These are phyloP conservation scores for Vicugna pacos DNA, from an alignment of 2,113 vertebrate species.

Conservation along the genomic window DNA sequence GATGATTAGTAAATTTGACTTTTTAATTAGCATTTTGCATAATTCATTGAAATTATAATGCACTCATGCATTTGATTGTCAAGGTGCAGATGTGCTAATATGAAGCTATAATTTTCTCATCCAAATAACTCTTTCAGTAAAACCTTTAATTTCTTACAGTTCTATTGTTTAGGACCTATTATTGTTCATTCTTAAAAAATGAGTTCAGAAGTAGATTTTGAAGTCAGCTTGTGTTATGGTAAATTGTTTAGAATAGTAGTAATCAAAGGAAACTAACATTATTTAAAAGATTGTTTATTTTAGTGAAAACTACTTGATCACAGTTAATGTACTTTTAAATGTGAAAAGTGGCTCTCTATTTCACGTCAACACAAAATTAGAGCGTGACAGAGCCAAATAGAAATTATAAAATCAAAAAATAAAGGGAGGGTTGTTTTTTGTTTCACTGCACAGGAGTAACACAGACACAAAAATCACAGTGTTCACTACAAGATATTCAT, in stretches of 20 bases:
- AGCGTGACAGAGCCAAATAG: neutral
- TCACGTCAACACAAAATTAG: neutral
- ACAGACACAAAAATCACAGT: neutral
- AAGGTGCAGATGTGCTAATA: slow-evolving; percentile 89
- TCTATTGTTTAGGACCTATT: slow-evolving; percentile 82
- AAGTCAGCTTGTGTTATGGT: slow-evolving; percentile 76
- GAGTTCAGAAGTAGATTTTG: slow-evolving; percentile 76
- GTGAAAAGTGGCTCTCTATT: neutral
- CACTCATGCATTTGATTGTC: slow-evolving; percentile 88
- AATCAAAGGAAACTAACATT: neutral
- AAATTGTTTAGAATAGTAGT: slow-evolving; percentile 67
- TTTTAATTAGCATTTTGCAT: slow-evolving; percentile 91
- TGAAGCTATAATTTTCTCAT: slow-evolving; percentile 88
- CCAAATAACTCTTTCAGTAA: slow-evolving; percentile 87
- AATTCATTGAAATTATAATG: slow-evolving; percentile 90
- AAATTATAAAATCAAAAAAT: neutral
- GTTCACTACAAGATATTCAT: neutral
- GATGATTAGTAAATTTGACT: slow-evolving; percentile 89
- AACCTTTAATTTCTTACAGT: slow-evolving; percentile 85
- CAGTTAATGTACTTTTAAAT: slow-evolving; percentile 47
- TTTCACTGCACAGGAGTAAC: neutral
- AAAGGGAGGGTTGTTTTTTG: neutral
- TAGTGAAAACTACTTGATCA: slow-evolving; percentile 16
- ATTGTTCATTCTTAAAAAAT: slow-evolving; percentile 78
- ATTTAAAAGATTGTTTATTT: neutral